Evolutionary conservation across 2,113 vertebrate species (phyloP).

Genomic region (Marcusenius ussheri): DNA sequence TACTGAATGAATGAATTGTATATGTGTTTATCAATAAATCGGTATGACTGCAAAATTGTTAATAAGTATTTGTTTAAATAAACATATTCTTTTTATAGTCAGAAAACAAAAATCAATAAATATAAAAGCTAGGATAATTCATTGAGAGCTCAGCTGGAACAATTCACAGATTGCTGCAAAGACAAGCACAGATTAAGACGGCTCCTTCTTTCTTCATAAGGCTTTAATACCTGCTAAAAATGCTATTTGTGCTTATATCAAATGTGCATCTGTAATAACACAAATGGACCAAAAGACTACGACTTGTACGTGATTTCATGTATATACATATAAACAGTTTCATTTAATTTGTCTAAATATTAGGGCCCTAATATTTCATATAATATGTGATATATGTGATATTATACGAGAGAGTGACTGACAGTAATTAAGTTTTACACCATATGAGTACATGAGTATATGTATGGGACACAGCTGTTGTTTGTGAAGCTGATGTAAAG

Average conservation of each 20-base stretch:
- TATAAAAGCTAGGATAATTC: neutral
- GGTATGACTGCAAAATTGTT: neutral
- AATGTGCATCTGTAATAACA: neutral
- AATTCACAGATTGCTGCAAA: neutral
- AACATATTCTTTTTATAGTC: neutral
- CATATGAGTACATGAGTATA: neutral
- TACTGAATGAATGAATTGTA: neutral
- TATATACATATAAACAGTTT: neutral
- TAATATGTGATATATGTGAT: neutral
- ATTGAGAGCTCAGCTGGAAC: neutral
- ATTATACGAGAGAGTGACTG: neutral
- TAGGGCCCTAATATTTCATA: neutral
- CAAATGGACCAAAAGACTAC: neutral
- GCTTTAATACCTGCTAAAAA: neutral
- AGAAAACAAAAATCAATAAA: neutral
- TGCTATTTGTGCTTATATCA: neutral
- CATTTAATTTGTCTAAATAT: neutral
- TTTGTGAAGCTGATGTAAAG: neutral
- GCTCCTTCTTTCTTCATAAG: neutral
- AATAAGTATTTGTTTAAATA: neutral
- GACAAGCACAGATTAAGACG: neutral
- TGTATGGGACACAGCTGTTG: neutral
- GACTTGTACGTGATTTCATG: neutral
- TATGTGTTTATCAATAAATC: neutral
- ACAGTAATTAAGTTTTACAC: neutral